Base-by-base conservation (phyloP, 2,888 invertebrate genomes). In the Drosophila niveifrons region DNA sequence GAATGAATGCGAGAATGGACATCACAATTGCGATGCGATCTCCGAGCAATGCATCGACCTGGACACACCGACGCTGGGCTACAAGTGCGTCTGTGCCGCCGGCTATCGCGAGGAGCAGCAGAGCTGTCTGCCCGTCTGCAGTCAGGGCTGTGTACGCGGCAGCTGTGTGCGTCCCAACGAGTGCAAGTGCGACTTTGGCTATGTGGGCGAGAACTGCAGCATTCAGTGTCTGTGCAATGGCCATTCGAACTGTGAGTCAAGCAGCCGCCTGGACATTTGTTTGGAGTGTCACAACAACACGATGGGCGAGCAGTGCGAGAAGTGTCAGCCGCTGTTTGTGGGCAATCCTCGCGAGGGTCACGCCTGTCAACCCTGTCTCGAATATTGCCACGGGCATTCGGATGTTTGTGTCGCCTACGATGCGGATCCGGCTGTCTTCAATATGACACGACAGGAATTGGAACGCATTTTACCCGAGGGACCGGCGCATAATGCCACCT, bases 211-310 rank as follows among this genome's bases (percentile, higher is more conserved):
- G 79, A 98, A 98, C 93, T 99, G 98, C 92, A 97, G 97, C 82
- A 97, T 97, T 72, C 97, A 97, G 92, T 98, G 98, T 91, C 96
- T 97, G 91, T 99, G 98, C 92, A 98, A 98, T 91, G 98, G 98
- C 0, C 98, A 98, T 93, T 96, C 98, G 64, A 95, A 98, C 91
- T 99, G 98, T 91, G 95, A 95, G 85, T 97, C 97, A 1, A 97
- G 97, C 7, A 96, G 97, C 90, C 95, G 96, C 86, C 94, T 97
- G 68, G 96, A 96, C 90, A 94, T 94, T 69, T 98, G 98, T 90
- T 93, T 95, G 39, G 94, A 96, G 91, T 98, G 98, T 90, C 95
- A 96, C 89, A 98, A 98, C 90, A 97, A 98, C 90, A 98, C 98
- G 2, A 96, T 96, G 96, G 98, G 98, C 4, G 94, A 94, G n/a